Evolutionary conservation across 2,797 vertebrate genomes (phyloP).

Genomic region (Leuciscus waleckii): DNA sequence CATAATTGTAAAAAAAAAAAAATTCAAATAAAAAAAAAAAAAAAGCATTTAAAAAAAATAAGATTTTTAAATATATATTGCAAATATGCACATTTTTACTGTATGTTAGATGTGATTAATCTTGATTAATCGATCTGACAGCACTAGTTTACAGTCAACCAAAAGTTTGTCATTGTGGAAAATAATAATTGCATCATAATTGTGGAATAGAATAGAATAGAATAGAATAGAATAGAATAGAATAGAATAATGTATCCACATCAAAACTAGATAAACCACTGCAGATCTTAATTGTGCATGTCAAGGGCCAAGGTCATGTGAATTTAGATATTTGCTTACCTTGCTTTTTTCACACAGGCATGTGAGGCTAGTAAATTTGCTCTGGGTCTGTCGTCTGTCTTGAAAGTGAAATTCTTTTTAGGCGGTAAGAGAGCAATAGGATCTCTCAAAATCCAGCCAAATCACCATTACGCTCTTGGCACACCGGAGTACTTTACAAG

Average conservation of each 20-base stretch:
- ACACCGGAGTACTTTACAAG: slow-evolving; percentile 50
- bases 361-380: slow-evolving; percentile 57
- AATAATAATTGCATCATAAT: not conserved
- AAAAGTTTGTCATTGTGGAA: not conserved
- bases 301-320: slow-evolving; percentile 70
- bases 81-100: too few relatives aligned
- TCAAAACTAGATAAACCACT: not conserved
- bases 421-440: slow-evolving; percentile 51
- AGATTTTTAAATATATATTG: not conserved
- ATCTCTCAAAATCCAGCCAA: slow-evolving; percentile 59
- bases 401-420: slow-evolving; percentile 18
- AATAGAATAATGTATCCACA: not conserved
- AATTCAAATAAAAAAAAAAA: too few relatives aligned
- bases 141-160: not conserved
- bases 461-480: slow-evolving; percentile 52
- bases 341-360: slow-evolving; percentile 49
- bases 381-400: slow-evolving; percentile 64
- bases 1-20: too few relatives aligned
- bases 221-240: not conserved
- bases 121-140: too few relatives aligned
- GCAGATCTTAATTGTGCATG: slow-evolving; percentile 33
- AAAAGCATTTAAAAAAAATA: not conserved
- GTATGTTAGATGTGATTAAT: too few relatives aligned
- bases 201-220: not conserved
- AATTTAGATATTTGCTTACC: slow-evolving; percentile 65